phyloP scores from a whole-genome alignment of 2,797 vertebrate species.

The Zonotrichia albicollis region DNA sequence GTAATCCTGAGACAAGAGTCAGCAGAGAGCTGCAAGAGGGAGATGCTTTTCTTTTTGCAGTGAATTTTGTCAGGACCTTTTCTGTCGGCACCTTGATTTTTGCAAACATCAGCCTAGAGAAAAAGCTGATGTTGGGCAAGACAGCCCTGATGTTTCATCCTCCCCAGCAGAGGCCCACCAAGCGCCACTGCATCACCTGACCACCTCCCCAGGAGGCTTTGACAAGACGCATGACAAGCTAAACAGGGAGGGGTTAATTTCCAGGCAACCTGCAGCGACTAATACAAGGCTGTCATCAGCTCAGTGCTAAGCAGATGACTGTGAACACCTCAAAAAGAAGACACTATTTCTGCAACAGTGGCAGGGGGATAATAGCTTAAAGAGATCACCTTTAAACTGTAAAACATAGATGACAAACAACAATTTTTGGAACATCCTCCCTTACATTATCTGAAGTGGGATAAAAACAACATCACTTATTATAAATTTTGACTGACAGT shows the following conservation, averaged over 20 bases:
- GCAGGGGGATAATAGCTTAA: neutral
- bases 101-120: neutral
- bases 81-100: constrained; percentile 29
- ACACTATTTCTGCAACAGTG: constrained; percentile 21
- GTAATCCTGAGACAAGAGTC: neutral
- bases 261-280: neutral
- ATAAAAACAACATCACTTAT: constrained; percentile 34
- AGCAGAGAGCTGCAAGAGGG: neutral
- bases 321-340: constrained; percentile 28
- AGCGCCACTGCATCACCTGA: neutral
- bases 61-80: neutral
- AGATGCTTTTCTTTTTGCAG: neutral
- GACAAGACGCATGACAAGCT: neutral
- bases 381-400: constrained; percentile 25
- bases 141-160: neutral
- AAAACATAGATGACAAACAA: constrained; percentile 30
- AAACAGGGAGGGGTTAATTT: neutral
- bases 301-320: constrained; percentile 2
- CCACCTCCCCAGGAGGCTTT: neutral
- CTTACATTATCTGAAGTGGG: constrained; percentile 16
- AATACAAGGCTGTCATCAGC: constrained; percentile 18
- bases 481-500: constrained; percentile 57
- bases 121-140: constrained; percentile 3
- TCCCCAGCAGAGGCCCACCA: neutral
- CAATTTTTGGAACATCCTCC: constrained; percentile 27